A percentile compares a stretch with the other conserved stretches of the same genome.
Conservation (phyloP, 2,888 invertebrate species). For the Graphium colonna region DNA sequence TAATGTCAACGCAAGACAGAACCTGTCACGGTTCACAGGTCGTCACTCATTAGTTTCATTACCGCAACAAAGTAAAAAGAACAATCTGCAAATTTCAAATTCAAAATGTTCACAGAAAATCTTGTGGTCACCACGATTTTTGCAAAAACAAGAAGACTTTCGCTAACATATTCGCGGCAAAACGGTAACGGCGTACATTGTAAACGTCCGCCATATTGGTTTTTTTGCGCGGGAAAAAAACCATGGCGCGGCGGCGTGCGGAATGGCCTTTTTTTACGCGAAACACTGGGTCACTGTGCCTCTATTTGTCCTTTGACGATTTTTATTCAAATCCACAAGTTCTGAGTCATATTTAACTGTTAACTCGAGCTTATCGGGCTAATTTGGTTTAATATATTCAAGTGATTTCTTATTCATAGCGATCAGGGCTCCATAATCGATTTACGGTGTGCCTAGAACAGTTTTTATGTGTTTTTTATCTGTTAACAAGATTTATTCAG, state of each 20-base stretch:
- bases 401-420: constrained; percentile 33
- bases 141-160: constrained; percentile 43
- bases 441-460: constrained; percentile 38
- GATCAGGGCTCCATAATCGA: constrained; percentile 37
- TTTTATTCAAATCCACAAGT: constrained; percentile 42
- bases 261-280: constrained; percentile 38
- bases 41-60: background rate
- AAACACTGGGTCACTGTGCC: constrained; percentile 64
- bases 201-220: constrained; percentile 41
- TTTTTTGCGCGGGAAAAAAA: constrained; percentile 46
- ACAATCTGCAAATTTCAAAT: too few species aligned
- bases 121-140: background rate
- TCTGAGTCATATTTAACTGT: constrained; percentile 38
- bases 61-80: background rate
- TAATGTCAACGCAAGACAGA: background rate
- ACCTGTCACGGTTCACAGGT: background rate
- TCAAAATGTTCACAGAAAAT: too few species aligned
- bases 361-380: constrained; percentile 34
- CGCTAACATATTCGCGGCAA: constrained; percentile 42
- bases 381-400: constrained; percentile 41
- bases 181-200: too few species aligned
- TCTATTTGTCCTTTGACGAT: constrained; percentile 53
- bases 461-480: constrained; percentile 25
- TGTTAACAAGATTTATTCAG: too few species aligned
- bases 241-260: constrained; percentile 28